Evolutionary conservation across 1,140 invertebrate genomes (phyloP).

Genomic region (Nautilus pompilius): DNA sequence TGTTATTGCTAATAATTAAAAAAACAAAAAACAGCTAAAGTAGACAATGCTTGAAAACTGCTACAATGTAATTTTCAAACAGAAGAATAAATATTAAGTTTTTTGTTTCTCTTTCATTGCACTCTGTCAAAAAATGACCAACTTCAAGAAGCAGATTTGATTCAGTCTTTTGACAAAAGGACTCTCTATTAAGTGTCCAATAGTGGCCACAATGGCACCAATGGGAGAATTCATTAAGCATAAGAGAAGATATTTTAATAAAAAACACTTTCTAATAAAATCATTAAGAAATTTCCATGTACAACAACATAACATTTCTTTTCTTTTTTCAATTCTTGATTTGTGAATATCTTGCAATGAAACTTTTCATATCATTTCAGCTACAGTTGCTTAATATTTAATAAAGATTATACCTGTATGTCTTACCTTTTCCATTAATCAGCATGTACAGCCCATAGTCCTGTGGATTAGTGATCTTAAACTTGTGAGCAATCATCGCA

Average conservation of each 20-base stretch:
- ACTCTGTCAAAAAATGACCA: too few species aligned
- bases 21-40: slow-evolving; percentile 24
- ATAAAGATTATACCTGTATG: neutral
- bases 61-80: too few species aligned
- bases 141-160: too few species aligned
- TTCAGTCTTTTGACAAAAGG: too few species aligned
- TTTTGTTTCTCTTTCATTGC: too few species aligned
- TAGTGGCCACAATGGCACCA: too few species aligned
- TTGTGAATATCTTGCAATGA: neutral
- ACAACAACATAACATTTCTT: neutral
- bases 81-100: too few species aligned
- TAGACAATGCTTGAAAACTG: neutral
- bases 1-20: too few species aligned
- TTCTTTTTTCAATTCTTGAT: neutral
- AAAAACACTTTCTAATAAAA: neutral
- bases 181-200: too few species aligned
- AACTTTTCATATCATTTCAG: neutral
- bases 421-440: slow-evolving; percentile 80
- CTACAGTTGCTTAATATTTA: neutral
- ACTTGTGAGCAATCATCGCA: slow-evolving; percentile 87
- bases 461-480: slow-evolving; percentile 90
- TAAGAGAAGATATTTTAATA: neutral
- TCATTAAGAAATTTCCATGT: neutral
- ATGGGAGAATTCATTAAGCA: too few species aligned
- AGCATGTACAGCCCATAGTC: slow-evolving; percentile 93